phyloP scores from a whole-genome alignment of 2,888 invertebrate species.

The Hydropsyche betteni region DNA sequence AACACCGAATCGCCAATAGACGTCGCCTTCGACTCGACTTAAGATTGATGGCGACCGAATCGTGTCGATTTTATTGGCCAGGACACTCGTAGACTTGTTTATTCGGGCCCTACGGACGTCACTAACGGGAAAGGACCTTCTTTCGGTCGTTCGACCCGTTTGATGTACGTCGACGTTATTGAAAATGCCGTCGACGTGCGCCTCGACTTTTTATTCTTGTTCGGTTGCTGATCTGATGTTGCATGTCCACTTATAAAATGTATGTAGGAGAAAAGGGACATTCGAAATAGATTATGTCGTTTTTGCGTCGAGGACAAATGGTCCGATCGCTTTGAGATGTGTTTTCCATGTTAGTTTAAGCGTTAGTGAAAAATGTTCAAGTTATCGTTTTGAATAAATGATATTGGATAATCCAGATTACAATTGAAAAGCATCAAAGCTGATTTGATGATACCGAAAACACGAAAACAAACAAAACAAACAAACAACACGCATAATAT shows the following conservation, averaged over 20 bases:
- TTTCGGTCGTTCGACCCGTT: neutral
- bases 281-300: neutral
- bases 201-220: no score
- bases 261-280: neutral
- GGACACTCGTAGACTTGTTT: conserved; percentile 19
- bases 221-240: no score
- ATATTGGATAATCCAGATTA: no score
- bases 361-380: no score
- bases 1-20: neutral
- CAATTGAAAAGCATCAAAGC: no score
- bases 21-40: neutral
- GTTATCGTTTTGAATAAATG: no score
- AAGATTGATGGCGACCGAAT: conserved; percentile 18
- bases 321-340: neutral
- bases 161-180: conserved; percentile 29
- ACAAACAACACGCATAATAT: no score
- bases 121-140: no score
- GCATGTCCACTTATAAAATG: neutral
- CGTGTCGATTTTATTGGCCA: conserved; percentile 16
- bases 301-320: neutral
- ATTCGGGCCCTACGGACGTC: neutral
- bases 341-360: no score
- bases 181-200: conserved; percentile 3
- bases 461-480: no score
- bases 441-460: no score